Percentiles rank a stretch among this genome's conserved stretches.
Conservation (phyloP, 2,888 invertebrate species). For the Chrysina gloriosa region DNA sequence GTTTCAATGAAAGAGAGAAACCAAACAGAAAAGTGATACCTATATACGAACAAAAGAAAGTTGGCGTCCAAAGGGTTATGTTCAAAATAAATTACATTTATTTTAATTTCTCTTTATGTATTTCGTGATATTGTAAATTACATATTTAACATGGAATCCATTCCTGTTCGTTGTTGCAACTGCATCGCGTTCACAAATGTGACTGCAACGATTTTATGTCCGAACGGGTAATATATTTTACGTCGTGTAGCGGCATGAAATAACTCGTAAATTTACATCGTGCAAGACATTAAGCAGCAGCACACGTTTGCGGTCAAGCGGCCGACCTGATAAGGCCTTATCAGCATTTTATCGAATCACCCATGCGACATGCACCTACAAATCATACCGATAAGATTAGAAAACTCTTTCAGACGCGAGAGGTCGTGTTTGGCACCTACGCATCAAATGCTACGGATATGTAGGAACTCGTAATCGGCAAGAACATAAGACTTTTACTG, state of each 20-base stretch:
- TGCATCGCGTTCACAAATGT: constrained; percentile 19
- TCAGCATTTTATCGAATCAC: constrained; percentile 37
- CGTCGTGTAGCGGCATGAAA: constrained; percentile 31
- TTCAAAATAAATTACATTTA: background rate
- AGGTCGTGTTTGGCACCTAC: constrained; percentile 39
- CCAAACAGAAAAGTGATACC: no score
- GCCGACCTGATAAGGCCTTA: constrained; percentile 45
- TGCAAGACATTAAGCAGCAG: constrained; percentile 41
- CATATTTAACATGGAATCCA: constrained; percentile 9
- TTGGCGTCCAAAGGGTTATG: background rate
- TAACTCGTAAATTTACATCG: constrained; percentile 40
- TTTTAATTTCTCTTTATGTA: constrained; percentile 7
- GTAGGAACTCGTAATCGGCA: constrained; percentile 14
- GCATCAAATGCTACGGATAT: constrained; percentile 24
- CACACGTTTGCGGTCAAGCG: constrained; percentile 47
- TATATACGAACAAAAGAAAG: no score
- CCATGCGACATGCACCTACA: constrained; percentile 33
- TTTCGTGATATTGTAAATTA: background rate
- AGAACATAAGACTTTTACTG: constrained; percentile 7
- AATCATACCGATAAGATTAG: constrained; percentile 36
- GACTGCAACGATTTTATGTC: constrained; percentile 23
- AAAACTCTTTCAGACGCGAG: constrained; percentile 20
- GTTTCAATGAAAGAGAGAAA: no score
- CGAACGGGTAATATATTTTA: constrained; percentile 28
- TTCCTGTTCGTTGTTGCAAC: constrained; percentile 6